Evolutionary conservation across 2,113 vertebrate species (phyloP), one percentile per base, ranked within the genome.

Genomic region (Coptodon bakossiorum): DNA sequence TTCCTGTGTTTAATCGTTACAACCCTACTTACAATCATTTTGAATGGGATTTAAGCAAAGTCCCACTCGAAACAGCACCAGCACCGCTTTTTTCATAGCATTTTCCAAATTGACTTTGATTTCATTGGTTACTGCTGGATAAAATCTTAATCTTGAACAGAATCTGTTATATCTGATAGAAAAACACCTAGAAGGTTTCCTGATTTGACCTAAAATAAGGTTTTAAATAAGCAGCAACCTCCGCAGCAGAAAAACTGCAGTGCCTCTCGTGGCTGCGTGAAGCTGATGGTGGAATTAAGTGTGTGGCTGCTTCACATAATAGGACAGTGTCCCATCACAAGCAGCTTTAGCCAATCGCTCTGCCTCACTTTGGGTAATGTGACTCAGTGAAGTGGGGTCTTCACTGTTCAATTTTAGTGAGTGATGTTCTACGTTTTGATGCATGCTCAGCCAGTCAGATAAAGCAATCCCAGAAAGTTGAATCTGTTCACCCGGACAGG

Each of bases 271-370:
- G 17, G 61, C 38, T 9, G 0, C 13, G 2, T 66, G 61, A 66
- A 38, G 34, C 61, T 66, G 61, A 66, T 66, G 34, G 10, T 66
- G 31, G 31, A 38, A 66, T 66, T 66, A 66, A 38, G 31, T 4
- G 61, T 66, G 61, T n/a, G 10, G 61, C 61, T 66, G 34, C 34
- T 0, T 66, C 19, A 0, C 19, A 66, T 0, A 66, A 38, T n/a
- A 66, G 61, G 61, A 34, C 34, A 66, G 6, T 66, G 61, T 66
- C 61, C 34, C 61, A 38, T 38, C 61, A 38, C 19, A 66, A 38
- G 61, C 6, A 38, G 61, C 34, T 38, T 66, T 66, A 66, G 34
- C 34, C 1, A 66, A 38, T 38, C 6, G 0, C 34, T 5, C 1
- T 66, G 61, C 31, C 9, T 66, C 1, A 38, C 19, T 38, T 66